These are phyloP conservation scores for Phalanger gymnotis DNA, from an alignment of 2,797 vertebrate genomes.

Conservation along the genomic window DNA sequence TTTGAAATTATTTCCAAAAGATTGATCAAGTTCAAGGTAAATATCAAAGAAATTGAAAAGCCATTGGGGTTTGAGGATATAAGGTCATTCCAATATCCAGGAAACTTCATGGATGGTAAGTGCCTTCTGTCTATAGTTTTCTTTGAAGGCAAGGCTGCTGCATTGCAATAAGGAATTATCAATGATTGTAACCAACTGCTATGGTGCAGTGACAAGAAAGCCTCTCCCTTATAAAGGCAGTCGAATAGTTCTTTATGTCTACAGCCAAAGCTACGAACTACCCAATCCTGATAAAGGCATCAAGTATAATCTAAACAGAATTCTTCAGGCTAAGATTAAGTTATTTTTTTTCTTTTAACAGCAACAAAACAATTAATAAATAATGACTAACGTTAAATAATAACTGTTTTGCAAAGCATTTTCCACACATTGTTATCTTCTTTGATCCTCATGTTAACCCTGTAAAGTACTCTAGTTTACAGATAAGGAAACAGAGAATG, in stretches of 20 bases:
- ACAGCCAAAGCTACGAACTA: neutral
- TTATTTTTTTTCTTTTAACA: neutral
- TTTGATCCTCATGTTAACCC: neutral
- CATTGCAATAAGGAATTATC: neutral
- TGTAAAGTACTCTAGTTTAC: neutral
- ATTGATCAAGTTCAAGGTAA: neutral
- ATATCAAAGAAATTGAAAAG: neutral
- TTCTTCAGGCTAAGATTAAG: neutral
- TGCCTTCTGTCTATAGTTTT: neutral
- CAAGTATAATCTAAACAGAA: neutral
- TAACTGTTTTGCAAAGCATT: neutral
- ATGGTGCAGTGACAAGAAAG: neutral
- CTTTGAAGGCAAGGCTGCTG: neutral
- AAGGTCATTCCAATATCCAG: neutral
- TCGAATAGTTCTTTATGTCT: neutral
- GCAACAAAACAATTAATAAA: neutral
- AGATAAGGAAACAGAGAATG: neutral
- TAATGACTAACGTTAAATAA: neutral
- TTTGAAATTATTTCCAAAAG: neutral
- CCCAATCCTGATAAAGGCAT: neutral
- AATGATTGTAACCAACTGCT: neutral
- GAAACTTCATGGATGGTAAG: neutral
- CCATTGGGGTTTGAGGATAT: neutral
- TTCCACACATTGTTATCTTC: neutral
- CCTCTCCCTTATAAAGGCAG: neutral